These are phyloP conservation scores for Meles meles DNA, from an alignment of 2,113 vertebrate genomes.

Conservation along the genomic window DNA sequence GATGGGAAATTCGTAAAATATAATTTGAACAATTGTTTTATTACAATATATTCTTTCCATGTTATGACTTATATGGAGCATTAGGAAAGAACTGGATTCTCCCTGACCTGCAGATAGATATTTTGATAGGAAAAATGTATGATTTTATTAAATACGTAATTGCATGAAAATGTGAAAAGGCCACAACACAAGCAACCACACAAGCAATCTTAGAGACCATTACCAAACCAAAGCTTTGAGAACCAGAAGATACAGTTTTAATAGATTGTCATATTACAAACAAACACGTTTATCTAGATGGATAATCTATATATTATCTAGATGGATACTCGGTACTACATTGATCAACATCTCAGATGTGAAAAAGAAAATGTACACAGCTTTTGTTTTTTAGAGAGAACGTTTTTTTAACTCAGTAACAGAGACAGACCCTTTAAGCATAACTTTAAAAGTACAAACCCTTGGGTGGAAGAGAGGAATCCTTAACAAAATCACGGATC, in stretches of 20 bases:
- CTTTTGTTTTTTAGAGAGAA: background rate
- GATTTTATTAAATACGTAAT: background rate
- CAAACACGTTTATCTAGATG: background rate
- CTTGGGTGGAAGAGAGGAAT: background rate
- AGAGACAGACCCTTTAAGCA: background rate
- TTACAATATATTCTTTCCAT: background rate
- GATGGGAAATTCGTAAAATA: background rate
- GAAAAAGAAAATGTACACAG: background rate
- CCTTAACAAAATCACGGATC: background rate
- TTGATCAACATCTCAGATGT: background rate
- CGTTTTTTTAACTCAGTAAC: background rate
- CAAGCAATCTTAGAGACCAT: background rate
- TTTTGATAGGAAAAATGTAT: background rate
- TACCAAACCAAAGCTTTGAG: background rate
- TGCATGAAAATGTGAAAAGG: background rate
- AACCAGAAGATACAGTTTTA: background rate
- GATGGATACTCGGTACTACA: too few species aligned
- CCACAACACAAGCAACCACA: background rate
- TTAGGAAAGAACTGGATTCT: background rate
- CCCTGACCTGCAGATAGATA: background rate
- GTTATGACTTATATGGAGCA: background rate
- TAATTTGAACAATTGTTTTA: background rate
- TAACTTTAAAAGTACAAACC: background rate
- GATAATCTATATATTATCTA: background rate
- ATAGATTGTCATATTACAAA: background rate